Conservation (phyloP, 2,113 vertebrate genomes). For the Ellobius talpinus region DNA sequence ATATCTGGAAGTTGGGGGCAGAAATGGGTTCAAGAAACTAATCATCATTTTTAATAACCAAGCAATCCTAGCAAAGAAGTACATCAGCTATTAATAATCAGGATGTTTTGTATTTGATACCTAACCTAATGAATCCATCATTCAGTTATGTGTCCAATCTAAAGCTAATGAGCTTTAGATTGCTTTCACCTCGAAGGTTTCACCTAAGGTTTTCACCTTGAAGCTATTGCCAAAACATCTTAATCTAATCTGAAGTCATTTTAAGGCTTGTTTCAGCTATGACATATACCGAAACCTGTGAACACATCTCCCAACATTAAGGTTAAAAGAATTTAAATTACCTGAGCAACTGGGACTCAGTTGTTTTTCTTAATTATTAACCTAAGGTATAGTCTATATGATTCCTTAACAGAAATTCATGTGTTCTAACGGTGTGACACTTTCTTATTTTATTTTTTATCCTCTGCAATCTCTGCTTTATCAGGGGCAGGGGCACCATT, state of each 20-base stretch:
- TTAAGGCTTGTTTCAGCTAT: background rate
- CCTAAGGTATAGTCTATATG: background rate
- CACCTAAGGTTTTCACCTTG: background rate
- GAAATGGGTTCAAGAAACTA: background rate
- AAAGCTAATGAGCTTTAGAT: background rate
- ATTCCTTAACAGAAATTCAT: background rate
- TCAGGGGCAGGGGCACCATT: background rate
- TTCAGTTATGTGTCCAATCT: background rate
- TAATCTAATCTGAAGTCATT: background rate
- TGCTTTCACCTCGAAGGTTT: background rate
- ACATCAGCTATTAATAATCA: background rate
- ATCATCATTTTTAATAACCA: background rate
- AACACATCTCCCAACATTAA: background rate
- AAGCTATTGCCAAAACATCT: background rate
- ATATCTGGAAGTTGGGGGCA: background rate
- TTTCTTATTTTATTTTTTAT: background rate
- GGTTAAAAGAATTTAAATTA: background rate
- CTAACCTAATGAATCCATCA: background rate
- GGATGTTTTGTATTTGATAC: background rate
- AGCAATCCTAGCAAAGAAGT: background rate
- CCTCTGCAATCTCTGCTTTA: background rate
- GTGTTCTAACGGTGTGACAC: background rate
- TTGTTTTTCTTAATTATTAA: background rate
- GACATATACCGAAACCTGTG: background rate
- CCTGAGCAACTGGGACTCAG: background rate